These are phyloP conservation scores for Sceloporus undulatus DNA, from an alignment of 2,113 vertebrate species.

Conservation along the genomic window DNA sequence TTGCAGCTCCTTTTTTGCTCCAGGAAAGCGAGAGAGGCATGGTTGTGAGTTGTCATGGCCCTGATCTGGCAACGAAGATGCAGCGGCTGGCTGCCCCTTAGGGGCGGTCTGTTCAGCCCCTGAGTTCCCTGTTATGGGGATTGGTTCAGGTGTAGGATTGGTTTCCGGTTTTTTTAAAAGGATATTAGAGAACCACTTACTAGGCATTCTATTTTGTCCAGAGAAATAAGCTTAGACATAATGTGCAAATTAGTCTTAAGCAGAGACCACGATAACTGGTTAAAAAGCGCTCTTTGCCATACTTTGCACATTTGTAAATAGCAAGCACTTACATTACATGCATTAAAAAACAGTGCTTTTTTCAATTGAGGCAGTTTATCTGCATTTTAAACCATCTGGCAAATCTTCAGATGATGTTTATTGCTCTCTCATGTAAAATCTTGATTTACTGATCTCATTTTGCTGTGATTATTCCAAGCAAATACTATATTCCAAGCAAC, in stretches of 20 bases:
- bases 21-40: too few species aligned
- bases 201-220: not conserved
- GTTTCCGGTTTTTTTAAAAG: not conserved
- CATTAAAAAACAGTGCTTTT: conserved; percentile 13
- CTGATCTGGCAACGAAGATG: too few species aligned
- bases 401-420: not conserved
- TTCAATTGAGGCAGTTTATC: not conserved
- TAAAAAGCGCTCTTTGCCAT: not conserved
- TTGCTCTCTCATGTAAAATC: conserved; percentile 10
- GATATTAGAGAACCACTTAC: too few species aligned
- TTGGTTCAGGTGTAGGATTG: too few species aligned
- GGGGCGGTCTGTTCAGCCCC: too few species aligned
- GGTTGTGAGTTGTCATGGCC: too few species aligned
- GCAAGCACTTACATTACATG: not conserved
- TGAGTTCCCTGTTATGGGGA: too few species aligned
- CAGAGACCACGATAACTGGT: not conserved
- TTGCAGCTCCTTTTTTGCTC: too few species aligned
- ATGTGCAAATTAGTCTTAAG: not conserved
- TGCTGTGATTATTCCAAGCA: not conserved
- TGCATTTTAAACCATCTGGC: not conserved
- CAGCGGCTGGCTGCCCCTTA: too few species aligned
- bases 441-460: not conserved
- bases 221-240: not conserved
- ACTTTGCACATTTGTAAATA: not conserved
- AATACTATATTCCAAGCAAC: not conserved